Base-by-base conservation (phyloP, 1,140 invertebrate genomes). In the Lepidotrigona ventralis region DNA sequence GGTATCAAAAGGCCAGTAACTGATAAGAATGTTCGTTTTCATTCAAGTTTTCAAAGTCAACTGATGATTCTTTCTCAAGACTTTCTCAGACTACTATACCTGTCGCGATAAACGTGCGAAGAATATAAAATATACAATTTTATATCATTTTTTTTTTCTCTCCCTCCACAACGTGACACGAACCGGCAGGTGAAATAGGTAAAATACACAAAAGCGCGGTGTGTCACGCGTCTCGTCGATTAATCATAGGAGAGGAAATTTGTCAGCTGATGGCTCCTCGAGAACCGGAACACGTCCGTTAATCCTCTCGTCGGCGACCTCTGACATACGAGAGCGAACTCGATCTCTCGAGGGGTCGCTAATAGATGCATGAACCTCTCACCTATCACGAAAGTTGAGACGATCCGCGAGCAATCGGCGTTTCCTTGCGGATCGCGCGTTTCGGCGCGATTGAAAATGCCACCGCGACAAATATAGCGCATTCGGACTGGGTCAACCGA, bases 331-430 rank as follows among this genome's bases (percentile, higher is more conserved):
- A 8, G 39, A 46, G 39, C 26, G n/a, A n/a, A 64, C 26, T 29
- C n/a, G 5, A n/a, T 29, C 15, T 58, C 26, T 29, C 54, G 68
- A 39, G 53, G 75, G 26, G 46, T 66, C 69, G 58, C n/a, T 79
- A 79, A 73, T 53, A 56, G 51, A 79, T 72, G 76, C 82, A 66
- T 53, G 76, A 83, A 83, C 82, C 33, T 72, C 51, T 83, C 82
- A 83, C 82, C 82, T 83, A 83, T 83, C 82, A 83, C 82, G 82
- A 83, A 79, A 79, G 76, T 73, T 58, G 19, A 19, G 56, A 63
- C 15, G 11, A n/a, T 6, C 21, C 26, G 46, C 66, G 39, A 4
- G 39, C 54, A 64, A 46, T 46, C 23, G 51, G 21, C 5, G 76
- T 83, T 83, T 51, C 46, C 81, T 29, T 19, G 12, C 71, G 14